A percentile compares a stretch with the other conserved stretches of the same genome.
Conservation (phyloP, 2,888 invertebrate species). For the Pterostichus madidus region DNA sequence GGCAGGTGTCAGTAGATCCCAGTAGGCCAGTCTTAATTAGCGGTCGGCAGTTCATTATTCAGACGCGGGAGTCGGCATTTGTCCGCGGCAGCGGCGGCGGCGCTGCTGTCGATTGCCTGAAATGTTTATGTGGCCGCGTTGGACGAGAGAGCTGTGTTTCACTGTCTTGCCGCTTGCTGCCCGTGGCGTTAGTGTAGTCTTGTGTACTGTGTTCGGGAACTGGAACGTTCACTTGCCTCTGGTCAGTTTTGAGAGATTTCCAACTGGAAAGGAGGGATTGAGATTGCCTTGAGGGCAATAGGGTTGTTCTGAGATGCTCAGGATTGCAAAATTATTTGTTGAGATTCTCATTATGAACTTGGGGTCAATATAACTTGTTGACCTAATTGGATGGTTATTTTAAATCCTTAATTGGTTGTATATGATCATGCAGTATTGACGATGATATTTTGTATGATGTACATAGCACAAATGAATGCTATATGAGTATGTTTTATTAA, state of each 20-base stretch:
- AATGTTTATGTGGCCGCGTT: constrained; percentile 74
- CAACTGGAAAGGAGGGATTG: neutral
- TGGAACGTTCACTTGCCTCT: constrained; percentile 13
- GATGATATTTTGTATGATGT: too few species aligned
- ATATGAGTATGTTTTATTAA: too few species aligned
- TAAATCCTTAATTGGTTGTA: too few species aligned
- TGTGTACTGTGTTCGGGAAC: constrained; percentile 21
- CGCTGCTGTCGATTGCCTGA: constrained; percentile 75
- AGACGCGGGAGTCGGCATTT: constrained; percentile 71
- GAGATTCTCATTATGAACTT: too few species aligned
- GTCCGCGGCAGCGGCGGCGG: constrained; percentile 55
- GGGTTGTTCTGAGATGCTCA: neutral
- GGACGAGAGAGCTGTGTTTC: constrained; percentile 67
- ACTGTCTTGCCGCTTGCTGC: constrained; percentile 52
- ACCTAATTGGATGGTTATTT: too few species aligned
- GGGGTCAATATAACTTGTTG: too few species aligned
- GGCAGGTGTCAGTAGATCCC: constrained; percentile 76
- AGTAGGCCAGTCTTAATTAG: constrained; percentile 76
- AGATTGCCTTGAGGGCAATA: neutral
- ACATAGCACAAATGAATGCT: too few species aligned
- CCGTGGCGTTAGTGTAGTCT: neutral
- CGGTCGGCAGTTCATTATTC: constrained; percentile 76
- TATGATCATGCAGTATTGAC: too few species aligned
- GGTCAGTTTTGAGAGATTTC: constrained; percentile 1
- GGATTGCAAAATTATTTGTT: too few species aligned